These are phyloP conservation scores for Gouania willdenowi DNA, from an alignment of 2,797 vertebrate genomes.

Conservation along the genomic window DNA sequence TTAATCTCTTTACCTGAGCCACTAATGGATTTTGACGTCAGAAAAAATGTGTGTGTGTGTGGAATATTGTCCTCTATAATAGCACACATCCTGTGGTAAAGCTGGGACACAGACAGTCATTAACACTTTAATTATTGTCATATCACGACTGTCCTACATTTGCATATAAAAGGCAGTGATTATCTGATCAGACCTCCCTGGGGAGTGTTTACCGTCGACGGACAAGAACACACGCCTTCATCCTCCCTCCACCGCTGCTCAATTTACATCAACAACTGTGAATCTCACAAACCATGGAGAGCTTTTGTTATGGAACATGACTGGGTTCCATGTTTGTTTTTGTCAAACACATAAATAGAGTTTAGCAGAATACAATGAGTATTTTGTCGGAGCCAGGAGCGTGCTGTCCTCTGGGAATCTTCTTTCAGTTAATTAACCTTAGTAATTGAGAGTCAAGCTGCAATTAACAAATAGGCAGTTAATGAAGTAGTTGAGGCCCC, in stretches of 20 bases:
- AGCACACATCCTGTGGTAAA: conserved; percentile 12
- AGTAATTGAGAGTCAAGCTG: conserved; percentile 77
- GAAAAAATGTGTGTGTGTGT: conserved; percentile 15
- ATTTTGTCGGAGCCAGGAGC: conserved; percentile 40
- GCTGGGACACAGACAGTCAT: conserved; percentile 26
- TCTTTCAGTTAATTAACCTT: conserved; percentile 76
- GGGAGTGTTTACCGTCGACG: conserved; percentile 20
- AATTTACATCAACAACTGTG: conserved; percentile 61
- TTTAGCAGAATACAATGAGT: conserved; percentile 27
- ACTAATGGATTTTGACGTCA: conserved; percentile 54
- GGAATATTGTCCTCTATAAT: conserved; percentile 28
- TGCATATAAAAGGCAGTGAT: conserved; percentile 36
- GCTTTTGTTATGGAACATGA: conserved; percentile 62
- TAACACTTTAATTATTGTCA: conserved; percentile 34
- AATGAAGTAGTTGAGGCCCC: conserved; percentile 69
- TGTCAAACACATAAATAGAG: conserved; percentile 40
- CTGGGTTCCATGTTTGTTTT: conserved; percentile 51
- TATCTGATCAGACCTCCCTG: conserved; percentile 32
- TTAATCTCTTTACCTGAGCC: conserved; percentile 50
- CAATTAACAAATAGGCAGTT: conserved; percentile 77
- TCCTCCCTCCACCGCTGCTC: conserved; percentile 27
- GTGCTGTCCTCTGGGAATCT: conserved; percentile 60
- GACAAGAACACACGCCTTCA: conserved; percentile 27
- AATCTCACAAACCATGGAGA: conserved; percentile 55
- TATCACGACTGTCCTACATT: conserved; percentile 29